phyloP scores from a whole-genome alignment of 2,888 invertebrate genomes.

The Trichopoda pennipes region DNA sequence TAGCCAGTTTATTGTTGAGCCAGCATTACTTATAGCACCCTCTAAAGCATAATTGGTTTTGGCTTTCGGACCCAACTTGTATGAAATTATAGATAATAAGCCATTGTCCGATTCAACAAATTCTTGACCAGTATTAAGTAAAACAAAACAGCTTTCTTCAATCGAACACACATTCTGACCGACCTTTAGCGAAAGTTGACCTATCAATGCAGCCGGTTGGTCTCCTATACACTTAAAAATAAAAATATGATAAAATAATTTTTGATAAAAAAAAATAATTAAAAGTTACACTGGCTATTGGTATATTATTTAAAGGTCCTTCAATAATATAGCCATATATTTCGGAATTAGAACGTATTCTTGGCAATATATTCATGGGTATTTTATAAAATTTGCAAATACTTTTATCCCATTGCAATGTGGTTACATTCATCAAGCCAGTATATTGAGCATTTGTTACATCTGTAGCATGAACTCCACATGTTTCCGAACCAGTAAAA shows the following conservation, averaged over 20 bases:
- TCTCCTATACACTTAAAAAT: slow-evolving; percentile 91
- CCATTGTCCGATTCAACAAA: slow-evolving; percentile 92
- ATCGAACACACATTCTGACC: slow-evolving; percentile 97
- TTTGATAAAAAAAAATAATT: neutral
- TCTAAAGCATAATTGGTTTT: slow-evolving; percentile 93
- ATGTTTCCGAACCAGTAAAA: slow-evolving; percentile 83
- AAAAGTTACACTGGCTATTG: slow-evolving; percentile 91
- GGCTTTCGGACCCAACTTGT: slow-evolving; percentile 88
- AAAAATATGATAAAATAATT: neutral
- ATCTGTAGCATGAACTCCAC: slow-evolving; percentile 92
- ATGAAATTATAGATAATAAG: slow-evolving; percentile 94
- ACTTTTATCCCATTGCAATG: slow-evolving; percentile 93
- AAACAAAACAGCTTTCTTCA: slow-evolving; percentile 96
- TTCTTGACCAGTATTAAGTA: slow-evolving; percentile 93
- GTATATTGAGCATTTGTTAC: slow-evolving; percentile 98
- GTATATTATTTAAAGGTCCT: slow-evolving; percentile 88
- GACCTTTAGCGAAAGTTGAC: slow-evolving; percentile 92
- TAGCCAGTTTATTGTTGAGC: slow-evolving; percentile 93
- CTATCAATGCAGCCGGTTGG: slow-evolving; percentile 96
- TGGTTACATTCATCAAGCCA: slow-evolving; percentile 95
- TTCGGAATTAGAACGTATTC: slow-evolving; percentile 95
- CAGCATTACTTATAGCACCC: slow-evolving; percentile 94
- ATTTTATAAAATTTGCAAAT: slow-evolving; percentile 94
- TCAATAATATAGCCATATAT: slow-evolving; percentile 91
- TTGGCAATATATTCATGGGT: slow-evolving; percentile 91